phyloP scores from a whole-genome alignment of 2,888 invertebrate genomes.

The Sminthurides aquaticus region DNA sequence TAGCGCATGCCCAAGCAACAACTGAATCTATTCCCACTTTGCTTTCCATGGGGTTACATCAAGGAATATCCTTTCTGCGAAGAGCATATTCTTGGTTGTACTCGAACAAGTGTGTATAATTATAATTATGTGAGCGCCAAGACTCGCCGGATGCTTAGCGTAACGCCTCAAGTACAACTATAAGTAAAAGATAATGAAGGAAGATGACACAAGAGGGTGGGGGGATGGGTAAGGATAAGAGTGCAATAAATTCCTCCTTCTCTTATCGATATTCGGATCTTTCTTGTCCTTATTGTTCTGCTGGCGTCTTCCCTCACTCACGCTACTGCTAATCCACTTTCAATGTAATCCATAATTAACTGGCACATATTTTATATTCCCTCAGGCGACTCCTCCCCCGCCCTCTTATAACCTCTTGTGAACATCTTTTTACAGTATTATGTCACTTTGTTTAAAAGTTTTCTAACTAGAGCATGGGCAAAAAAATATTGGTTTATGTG shows the following conservation, averaged over 20 bases:
- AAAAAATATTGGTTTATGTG: too few relatives aligned
- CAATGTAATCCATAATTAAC: neutral
- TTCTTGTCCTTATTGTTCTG: slow-evolving; percentile 16
- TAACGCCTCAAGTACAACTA: neutral
- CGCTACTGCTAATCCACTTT: neutral
- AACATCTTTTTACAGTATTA: too few relatives aligned
- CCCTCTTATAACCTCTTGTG: neutral
- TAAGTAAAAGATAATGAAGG: neutral
- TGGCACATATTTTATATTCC: neutral
- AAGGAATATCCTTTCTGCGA: too few relatives aligned
- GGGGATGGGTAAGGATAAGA: neutral
- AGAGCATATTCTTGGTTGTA: too few relatives aligned
- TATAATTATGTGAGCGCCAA: neutral
- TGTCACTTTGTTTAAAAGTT: too few relatives aligned
- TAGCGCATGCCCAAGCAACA: too few relatives aligned
- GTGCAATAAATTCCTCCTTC: slow-evolving; percentile 10
- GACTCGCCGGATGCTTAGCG: neutral
- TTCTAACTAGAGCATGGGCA: too few relatives aligned
- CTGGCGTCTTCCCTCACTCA: neutral
- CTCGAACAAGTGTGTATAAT: too few relatives aligned
- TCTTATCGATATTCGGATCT: slow-evolving; percentile 20
- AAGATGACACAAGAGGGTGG: neutral
- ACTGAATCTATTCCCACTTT: too few relatives aligned
- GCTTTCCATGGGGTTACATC: too few relatives aligned
- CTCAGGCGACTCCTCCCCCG: neutral